Conservation (phyloP, 2,113 vertebrate species). For the Isichthys henryi region DNA sequence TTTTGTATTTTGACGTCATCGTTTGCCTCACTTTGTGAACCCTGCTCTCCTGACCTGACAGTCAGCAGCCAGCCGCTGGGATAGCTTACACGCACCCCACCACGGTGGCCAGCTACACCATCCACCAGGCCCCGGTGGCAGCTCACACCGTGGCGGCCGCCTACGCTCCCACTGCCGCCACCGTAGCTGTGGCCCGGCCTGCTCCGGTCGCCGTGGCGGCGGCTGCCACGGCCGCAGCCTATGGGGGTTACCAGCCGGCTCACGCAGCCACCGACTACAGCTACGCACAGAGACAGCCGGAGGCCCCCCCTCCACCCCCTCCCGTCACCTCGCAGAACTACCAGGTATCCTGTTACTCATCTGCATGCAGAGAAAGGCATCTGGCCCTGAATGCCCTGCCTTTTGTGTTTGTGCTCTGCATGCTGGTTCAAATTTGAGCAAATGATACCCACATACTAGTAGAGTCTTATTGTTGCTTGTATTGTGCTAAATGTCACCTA, state of each 20-base stretch:
- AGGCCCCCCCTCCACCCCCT: conserved; percentile 90
- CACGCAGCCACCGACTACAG: conserved; percentile 85
- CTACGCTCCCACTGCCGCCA: conserved; percentile 81
- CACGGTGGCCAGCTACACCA: conserved; percentile 97
- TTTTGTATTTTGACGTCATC: not conserved
- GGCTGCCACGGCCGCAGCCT: conserved; percentile 82
- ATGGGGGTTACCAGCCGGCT: conserved; percentile 86
- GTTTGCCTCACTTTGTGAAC: not conserved
- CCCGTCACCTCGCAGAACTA: conserved; percentile 96
- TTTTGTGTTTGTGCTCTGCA: not conserved
- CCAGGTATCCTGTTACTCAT: conserved; percentile 66
- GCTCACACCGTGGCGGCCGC: conserved; percentile 91
- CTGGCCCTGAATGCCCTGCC: not conserved
- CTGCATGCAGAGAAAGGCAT: not conserved
- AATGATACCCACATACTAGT: not conserved
- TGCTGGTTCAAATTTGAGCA: not conserved
- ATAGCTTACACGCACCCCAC: conserved; percentile 98
- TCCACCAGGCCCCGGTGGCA: conserved; percentile 93
- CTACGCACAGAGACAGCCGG: conserved; percentile 89
- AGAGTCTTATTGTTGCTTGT: not conserved
- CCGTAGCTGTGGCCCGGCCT: conserved; percentile 83
- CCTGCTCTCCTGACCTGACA: conserved; percentile 28
- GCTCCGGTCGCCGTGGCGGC: conserved; percentile 86
- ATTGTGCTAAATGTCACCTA: not conserved
- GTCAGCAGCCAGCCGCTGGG: conserved; percentile 90